Conservation (phyloP, 2,888 invertebrate genomes). For the Trypoxylon attenuatum region DNA sequence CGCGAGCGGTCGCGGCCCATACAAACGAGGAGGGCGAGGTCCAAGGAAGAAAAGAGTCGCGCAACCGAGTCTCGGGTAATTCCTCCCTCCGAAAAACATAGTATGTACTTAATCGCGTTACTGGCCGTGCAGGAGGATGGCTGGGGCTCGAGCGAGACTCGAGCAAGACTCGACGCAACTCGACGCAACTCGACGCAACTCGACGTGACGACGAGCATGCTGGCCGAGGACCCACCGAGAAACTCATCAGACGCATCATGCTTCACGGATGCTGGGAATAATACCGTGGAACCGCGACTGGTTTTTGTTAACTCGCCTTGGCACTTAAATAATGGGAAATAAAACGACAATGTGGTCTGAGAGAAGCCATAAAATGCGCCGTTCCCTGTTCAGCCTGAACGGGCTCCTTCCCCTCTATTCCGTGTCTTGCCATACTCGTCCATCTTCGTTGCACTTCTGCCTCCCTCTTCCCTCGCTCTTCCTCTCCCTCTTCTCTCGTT, state of each 20-base stretch:
- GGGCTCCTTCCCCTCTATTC: slow-evolving; percentile 17
- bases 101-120: slow-evolving; percentile 41
- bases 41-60: slow-evolving; percentile 1
- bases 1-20: neutral
- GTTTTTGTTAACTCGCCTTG: slow-evolving; percentile 53
- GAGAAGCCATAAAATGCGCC: slow-evolving; percentile 50
- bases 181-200: no score
- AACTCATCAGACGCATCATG: slow-evolving; percentile 44
- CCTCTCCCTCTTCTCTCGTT: slow-evolving; percentile 11
- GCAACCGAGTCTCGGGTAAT: slow-evolving; percentile 25
- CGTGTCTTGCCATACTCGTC: slow-evolving; percentile 1
- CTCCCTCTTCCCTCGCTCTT: slow-evolving; percentile 17
- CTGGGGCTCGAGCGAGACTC: slow-evolving; percentile 2
- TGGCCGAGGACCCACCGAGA: slow-evolving; percentile 27
- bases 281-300: slow-evolving; percentile 41
- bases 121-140: slow-evolving; percentile 27
- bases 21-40: neutral
- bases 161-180: slow-evolving; percentile 20
- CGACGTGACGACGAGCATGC: slow-evolving; percentile 15
- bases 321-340: slow-evolving; percentile 58
- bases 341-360: slow-evolving; percentile 55
- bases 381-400: slow-evolving; percentile 30
- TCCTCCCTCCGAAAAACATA: slow-evolving; percentile 15
- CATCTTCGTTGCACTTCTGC: slow-evolving; percentile 9
- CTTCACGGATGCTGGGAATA: slow-evolving; percentile 44